Conservation (phyloP, 2,113 vertebrate species). For the Scortum barcoo region DNA sequence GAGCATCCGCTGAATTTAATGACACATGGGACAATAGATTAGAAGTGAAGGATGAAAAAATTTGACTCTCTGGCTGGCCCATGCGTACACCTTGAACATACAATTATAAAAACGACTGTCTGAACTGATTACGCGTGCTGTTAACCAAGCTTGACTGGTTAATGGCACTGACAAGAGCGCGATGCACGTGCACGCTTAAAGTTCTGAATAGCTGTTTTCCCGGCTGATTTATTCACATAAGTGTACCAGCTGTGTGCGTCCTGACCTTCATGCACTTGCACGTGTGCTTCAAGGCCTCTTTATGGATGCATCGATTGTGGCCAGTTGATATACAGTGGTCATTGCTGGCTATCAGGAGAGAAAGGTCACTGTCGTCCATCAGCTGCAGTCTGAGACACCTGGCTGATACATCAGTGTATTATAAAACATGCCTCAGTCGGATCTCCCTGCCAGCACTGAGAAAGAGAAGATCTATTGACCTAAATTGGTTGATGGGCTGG, state of each 20-base stretch:
- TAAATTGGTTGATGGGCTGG: slow-evolving; percentile 41
- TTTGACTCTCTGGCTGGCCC: background rate
- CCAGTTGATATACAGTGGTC: slow-evolving; percentile 60
- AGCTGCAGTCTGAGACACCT: slow-evolving; percentile 35
- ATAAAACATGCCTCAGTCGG: slow-evolving; percentile 26
- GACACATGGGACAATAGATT: background rate
- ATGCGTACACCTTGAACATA: background rate
- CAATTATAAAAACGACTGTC: background rate
- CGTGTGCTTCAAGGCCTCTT: slow-evolving; percentile 14
- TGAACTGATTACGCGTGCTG: background rate
- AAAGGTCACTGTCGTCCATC: slow-evolving; percentile 75
- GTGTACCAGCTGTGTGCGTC: background rate
- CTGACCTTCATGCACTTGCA: background rate
- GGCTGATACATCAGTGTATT: slow-evolving; percentile 51
- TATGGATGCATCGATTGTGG: slow-evolving; percentile 40
- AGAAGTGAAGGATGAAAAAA: slow-evolving; percentile 2
- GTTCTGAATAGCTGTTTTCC: background rate
- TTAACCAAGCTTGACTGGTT: background rate
- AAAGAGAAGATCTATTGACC: slow-evolving; percentile 55
- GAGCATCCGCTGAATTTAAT: background rate
- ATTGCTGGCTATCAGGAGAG: slow-evolving; percentile 57
- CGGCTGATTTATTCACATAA: background rate
- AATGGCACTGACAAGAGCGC: background rate
- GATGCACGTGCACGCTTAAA: background rate
- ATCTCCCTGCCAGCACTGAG: slow-evolving; percentile 27